phyloP scores from a whole-genome alignment of 2,113 vertebrate species.

The Clinocottus analis region DNA sequence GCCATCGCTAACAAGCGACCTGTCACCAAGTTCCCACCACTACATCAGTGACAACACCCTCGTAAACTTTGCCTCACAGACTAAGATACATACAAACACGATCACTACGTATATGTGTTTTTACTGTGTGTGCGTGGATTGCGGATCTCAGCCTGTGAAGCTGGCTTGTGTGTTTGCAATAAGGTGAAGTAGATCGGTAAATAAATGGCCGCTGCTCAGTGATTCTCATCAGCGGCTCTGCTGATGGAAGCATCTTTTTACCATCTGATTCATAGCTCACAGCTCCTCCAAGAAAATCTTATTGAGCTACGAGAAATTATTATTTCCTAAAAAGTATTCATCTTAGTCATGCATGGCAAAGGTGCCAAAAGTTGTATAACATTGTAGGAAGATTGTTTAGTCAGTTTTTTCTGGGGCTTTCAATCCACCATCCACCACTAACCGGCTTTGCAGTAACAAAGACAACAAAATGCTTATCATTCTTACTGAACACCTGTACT shows the following conservation, averaged over 20 bases:
- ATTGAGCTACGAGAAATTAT: constrained; percentile 37
- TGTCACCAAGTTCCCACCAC: constrained; percentile 25
- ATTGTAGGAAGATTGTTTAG: neutral
- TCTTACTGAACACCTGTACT: neutral
- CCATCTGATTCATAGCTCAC: constrained; percentile 33
- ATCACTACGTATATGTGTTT: neutral
- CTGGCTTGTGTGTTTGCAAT: constrained; percentile 32
- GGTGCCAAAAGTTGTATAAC: neutral
- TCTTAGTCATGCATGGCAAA: neutral
- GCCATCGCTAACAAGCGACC: constrained; percentile 11
- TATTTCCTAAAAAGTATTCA: constrained; percentile 23
- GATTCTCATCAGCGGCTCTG: constrained; percentile 42
- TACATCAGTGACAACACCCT: constrained; percentile 38
- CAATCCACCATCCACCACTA: neutral
- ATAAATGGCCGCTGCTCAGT: constrained; percentile 33
- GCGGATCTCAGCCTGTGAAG: constrained; percentile 15
- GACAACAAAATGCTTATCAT: neutral
- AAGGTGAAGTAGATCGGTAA: constrained; percentile 42
- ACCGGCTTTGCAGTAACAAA: neutral
- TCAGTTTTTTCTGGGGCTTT: neutral
- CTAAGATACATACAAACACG: neutral
- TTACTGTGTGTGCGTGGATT: neutral
- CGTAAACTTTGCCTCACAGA: neutral
- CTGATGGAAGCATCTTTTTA: constrained; percentile 50
- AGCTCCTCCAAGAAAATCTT: constrained; percentile 38